A percentile compares a stretch with the other conserved stretches of the same genome.
Conservation (phyloP, 1,140 invertebrate genomes). For the Plodia interpunctella region DNA sequence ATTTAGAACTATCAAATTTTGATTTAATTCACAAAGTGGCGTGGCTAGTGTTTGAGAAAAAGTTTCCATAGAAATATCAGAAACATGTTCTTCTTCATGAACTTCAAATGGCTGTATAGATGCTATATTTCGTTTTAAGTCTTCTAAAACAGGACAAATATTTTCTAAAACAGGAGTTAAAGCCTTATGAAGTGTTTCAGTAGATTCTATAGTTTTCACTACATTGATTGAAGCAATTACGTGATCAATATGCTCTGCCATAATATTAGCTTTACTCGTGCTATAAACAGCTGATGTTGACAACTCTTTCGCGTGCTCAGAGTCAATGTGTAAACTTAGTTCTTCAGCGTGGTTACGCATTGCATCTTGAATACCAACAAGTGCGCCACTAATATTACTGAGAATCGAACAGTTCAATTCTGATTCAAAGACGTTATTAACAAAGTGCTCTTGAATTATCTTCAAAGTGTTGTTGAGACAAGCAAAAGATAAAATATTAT, state of each 20-base stretch:
- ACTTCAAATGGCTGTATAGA: slow-evolving; percentile 25
- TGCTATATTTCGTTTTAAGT: slow-evolving; percentile 50
- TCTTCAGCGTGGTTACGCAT: slow-evolving; percentile 65
- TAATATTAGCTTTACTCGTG: slow-evolving; percentile 36
- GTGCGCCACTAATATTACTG: slow-evolving; percentile 58
- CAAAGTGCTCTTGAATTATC: slow-evolving; percentile 51
- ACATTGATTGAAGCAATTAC: slow-evolving; percentile 46
- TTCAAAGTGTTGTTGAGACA: slow-evolving; percentile 53
- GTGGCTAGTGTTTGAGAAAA: slow-evolving; percentile 46
- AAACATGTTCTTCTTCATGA: slow-evolving; percentile 42
- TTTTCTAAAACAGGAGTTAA: slow-evolving; percentile 41
- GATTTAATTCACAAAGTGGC: slow-evolving; percentile 58
- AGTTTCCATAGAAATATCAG: slow-evolving; percentile 59
- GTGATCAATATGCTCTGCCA: slow-evolving; percentile 51
- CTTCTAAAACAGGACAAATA: slow-evolving; percentile 52
- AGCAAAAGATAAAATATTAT: slow-evolving; percentile 38
- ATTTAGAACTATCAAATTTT: slow-evolving; percentile 53
- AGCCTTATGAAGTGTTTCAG: slow-evolving; percentile 28
- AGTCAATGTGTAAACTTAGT: slow-evolving; percentile 53
- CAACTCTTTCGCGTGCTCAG: slow-evolving; percentile 46
- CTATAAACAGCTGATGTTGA: slow-evolving; percentile 22
- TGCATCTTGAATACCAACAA: slow-evolving; percentile 63
- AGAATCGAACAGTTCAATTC: slow-evolving; percentile 49
- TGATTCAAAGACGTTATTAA: slow-evolving; percentile 42
- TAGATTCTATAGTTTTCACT: slow-evolving; percentile 40